Evolutionary conservation across 2,888 invertebrate genomes (phyloP).

Genomic region (Melitaea athalia): DNA sequence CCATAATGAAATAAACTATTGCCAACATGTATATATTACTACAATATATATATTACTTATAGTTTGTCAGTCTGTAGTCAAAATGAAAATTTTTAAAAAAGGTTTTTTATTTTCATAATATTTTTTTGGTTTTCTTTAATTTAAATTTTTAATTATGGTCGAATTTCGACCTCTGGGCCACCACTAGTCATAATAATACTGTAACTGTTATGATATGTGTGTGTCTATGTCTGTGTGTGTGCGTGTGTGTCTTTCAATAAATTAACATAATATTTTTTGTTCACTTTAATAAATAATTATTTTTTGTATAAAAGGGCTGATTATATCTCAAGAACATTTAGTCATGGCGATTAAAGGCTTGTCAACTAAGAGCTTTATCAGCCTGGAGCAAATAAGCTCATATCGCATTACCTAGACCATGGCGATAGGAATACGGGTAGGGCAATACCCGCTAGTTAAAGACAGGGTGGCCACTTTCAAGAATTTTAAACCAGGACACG

Average conservation of each 20-base stretch:
- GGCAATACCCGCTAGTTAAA: neutral
- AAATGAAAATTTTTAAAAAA: too few relatives aligned
- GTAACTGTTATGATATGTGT: too few relatives aligned
- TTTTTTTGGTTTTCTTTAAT: too few relatives aligned
- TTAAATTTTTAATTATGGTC: too few relatives aligned
- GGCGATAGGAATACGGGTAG: constrained; percentile 15
- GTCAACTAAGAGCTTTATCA: constrained; percentile 25
- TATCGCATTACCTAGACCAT: constrained; percentile 28
- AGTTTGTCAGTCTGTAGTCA: too few relatives aligned
- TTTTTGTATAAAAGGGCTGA: neutral
- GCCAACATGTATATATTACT: constrained; percentile 44
- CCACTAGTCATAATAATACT: too few relatives aligned
- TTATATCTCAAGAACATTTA: neutral
- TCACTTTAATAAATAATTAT: neutral
- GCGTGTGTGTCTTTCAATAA: too few relatives aligned
- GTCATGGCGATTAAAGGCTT: constrained; percentile 9
- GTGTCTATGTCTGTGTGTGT: too few relatives aligned
- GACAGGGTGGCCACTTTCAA: neutral
- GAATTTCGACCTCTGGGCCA: too few relatives aligned
- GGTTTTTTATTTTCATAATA: too few relatives aligned
- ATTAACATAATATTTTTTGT: neutral
- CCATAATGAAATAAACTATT: constrained; percentile 61
- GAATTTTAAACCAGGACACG: too few relatives aligned
- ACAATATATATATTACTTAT: too few relatives aligned
- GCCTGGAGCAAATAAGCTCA: constrained; percentile 23